Evolutionary conservation across 2,113 vertebrate species (phyloP).

Genomic region (Bufo bufo): DNA sequence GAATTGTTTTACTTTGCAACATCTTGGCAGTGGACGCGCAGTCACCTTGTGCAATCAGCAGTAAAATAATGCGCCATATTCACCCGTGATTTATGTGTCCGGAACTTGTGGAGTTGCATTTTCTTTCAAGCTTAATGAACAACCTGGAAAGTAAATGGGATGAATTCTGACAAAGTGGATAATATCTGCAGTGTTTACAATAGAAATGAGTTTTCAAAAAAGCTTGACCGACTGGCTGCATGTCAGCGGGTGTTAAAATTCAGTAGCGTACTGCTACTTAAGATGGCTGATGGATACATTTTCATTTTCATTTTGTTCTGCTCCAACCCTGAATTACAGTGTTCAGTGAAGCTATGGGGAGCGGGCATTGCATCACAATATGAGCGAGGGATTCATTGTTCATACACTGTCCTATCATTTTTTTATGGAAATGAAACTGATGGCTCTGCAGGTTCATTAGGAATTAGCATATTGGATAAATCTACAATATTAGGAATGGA

Average conservation of each 20-base stretch:
- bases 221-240: not conserved
- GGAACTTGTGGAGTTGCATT: slow-evolving; percentile 21
- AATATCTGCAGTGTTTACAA: slow-evolving; percentile 27
- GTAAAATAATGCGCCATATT: not conserved
- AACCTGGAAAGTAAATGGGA: slow-evolving; percentile 6
- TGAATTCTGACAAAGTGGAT: slow-evolving; percentile 4
- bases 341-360: slow-evolving; percentile 17
- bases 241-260: slow-evolving; percentile 13
- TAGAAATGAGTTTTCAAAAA: slow-evolving; percentile 27
- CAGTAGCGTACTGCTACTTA: not conserved
- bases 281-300: not conserved
- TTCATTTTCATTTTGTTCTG: not conserved
- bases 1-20: not conserved
- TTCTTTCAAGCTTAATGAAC: slow-evolving; percentile 31
- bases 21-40: too few relatives aligned
- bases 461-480: not conserved
- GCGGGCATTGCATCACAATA: not conserved
- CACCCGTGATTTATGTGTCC: not conserved
- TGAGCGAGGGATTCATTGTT: not conserved
- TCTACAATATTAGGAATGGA: not conserved
- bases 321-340: slow-evolving; percentile 3
- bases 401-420: not conserved
- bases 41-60: slow-evolving; percentile 32
- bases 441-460: not conserved
- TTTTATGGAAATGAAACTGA: not conserved